Base-by-base conservation (phyloP, 2,113 vertebrate genomes). In the Theristicus caerulescens region DNA sequence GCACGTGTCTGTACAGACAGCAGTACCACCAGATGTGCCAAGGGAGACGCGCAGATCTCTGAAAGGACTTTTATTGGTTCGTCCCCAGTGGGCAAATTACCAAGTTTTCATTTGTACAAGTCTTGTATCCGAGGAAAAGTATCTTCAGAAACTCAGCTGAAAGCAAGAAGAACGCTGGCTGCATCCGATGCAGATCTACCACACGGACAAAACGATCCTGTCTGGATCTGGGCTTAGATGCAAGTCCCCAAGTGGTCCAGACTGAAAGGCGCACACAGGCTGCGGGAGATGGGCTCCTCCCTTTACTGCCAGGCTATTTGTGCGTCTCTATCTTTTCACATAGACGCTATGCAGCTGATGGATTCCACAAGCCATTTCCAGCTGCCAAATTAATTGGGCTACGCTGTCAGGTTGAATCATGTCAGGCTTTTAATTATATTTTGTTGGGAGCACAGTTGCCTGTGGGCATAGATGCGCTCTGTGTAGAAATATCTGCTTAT, bases 351-450 rank as follows among this genome's bases (percentile, higher is more conserved):
- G 1, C 34, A 38, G 74, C 40, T 27, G n/a, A 17, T 2, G 86
- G 80, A 38, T 36, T 7, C 76, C 82, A 21, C 26, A 88, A 19
- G 51, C 71, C 29, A 12, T 29, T 40, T 82, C 74, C 88, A 52
- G 82, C 67, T 83, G 64, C 87, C 70, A 25, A 21, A 25, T 74
- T 93, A 96, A 94, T 71, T 86, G 96, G 86, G 81, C 65, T 7
- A 20, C 42, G 88, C 95, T 97, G 96, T 94, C 95, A 93, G 89
- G 34, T 18, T 38, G 57, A 38, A 97, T 97, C 94, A 76, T 6
- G 29, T 94, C 97, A 95, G 83, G 34, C 52, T 27, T 65, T 72
- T 76, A 61, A 94, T 90, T 38, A 26, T 5, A 19, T 31, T 72
- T 79, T 76, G 88, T 55, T 36, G 74, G 83, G 70, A 96, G 58